Evolutionary conservation across 2,797 vertebrate species (phyloP), one percentile per base, ranked within the genome.

Genomic region (Harpagifer antarcticus): DNA sequence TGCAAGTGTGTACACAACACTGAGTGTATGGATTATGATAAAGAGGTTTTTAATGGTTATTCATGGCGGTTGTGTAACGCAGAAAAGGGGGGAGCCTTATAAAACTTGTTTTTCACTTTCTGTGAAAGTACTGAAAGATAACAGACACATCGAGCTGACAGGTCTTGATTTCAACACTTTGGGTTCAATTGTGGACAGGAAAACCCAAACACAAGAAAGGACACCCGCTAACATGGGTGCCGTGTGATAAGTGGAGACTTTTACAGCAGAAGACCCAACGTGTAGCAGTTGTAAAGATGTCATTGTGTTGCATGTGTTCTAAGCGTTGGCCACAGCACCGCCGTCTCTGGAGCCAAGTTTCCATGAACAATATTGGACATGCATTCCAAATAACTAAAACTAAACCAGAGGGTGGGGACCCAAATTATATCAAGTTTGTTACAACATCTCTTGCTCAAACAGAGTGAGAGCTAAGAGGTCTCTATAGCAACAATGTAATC

Each of bases 341-440:
- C 56, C 48, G 52, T 79, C 86, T 61, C 48, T 49, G 16, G 19
- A 53, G 93, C 92, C 90, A 93, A 93, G 85, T 94, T 93, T 94
- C 91, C 92, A 88, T 87, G 88, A 90, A 88, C 92, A 90, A 82
- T 76, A 85, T 90, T 91, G 88, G 86, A 90, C 85, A 84, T 87
- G 90, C 91, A 93, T 93, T 94, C 92, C 93, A 92, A 94, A 94
- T 89, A 91, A 87, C 91, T 93, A 78, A 91, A 92, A 83, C 89
- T 87, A 90, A 92, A 93, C 86, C 91, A 88, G 84, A 93, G 94
- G 95, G 93, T 93, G 94, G 93, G 88, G 92, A 92, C 91, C 82
- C 86, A 91, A 95, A 94, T 95, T 93, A 91, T 94, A 95, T 94
- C 88, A 93, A 91, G 93, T 95, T 95, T 94, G 92, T 94, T 95